These are phyloP conservation scores for Drosophila bunnanda DNA, from an alignment of 2,888 invertebrate species.

Conservation along the genomic window DNA sequence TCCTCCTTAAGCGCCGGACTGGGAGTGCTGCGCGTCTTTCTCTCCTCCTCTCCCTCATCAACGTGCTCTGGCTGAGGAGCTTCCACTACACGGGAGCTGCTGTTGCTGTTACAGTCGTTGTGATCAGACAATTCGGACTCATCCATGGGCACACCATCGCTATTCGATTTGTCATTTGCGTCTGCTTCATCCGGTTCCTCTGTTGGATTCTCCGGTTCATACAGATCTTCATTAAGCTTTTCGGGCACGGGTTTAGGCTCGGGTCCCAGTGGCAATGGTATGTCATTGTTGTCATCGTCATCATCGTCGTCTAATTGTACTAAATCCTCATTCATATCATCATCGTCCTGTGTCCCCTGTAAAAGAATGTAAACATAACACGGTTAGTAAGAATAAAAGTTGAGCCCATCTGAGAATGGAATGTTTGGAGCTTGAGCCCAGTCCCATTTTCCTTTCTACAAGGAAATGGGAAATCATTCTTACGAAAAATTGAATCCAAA, in stretches of 20 bases:
- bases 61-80: background rate
- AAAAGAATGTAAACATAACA: conserved; percentile 19
- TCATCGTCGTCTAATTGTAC: conserved; percentile 84
- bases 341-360: conserved; percentile 84
- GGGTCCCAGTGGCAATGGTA: conserved; percentile 82
- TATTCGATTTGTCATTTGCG: conserved; percentile 22
- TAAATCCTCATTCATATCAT: conserved; percentile 84
- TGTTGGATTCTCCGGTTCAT: conserved; percentile 84
- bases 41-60: conserved; percentile 42
- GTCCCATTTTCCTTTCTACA: background rate
- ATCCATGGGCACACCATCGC: conserved; percentile 25
- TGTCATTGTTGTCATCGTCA: conserved; percentile 77
- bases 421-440: too few species aligned
- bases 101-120: conserved; percentile 34
- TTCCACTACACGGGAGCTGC: conserved; percentile 12
- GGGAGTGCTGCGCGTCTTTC: conserved; percentile 57
- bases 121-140: conserved; percentile 4
- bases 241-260: conserved; percentile 41
- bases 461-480: background rate
- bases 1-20: conserved; percentile 61
- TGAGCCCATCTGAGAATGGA: background rate
- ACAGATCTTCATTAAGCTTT: conserved; percentile 67
- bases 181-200: conserved; percentile 56
- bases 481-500: too few species aligned
- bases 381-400: background rate